Base-by-base conservation (phyloP, 92 coral and sea anemone genomes). In the Ricordea florida region DNA sequence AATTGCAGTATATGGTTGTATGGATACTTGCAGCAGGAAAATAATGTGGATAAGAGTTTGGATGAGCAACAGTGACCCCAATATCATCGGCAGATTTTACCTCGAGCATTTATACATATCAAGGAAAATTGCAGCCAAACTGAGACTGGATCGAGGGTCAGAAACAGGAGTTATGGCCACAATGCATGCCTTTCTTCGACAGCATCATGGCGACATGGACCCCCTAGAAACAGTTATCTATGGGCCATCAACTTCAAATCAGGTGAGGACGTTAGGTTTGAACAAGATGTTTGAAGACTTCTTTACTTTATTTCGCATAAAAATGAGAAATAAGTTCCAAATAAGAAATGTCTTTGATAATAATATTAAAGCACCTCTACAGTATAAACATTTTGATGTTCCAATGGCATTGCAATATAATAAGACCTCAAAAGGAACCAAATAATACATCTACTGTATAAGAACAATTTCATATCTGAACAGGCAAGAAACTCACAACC, bases 231-330 rank as follows among this genome's bases (percentile, higher is more conserved):
- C 78, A 34, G 78, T 70, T 7, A 52, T 70, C 6, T 70, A 70
- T 53, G 78, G 78, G 38, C 78, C 78, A 51, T 70, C 78, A 22
- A 70, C 66, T 21, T 62, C 66, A 30, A 70, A 53, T 36, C 65
- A 70, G 9, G 78, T 70, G 23, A 34, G 72, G 38, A 23, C 47
- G 2, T n/a, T n/a, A n/a, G n/a, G n/a, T n/a, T n/a, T n/a, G n/a
- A n/a, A n/a, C n/a, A n/a, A n/a, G n/a, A n/a, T n/a, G n/a, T n/a
- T n/a, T n/a, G n/a, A n/a, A n/a, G n/a, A n/a, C n/a, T n/a, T n/a
- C n/a, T n/a, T n/a, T n/a, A n/a, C n/a, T n/a, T n/a, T n/a, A n/a
- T n/a, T n/a, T n/a, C n/a, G n/a, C n/a, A n/a, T n/a, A n/a, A n/a
- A n/a, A n/a, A n/a, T n/a, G n/a, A n/a, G n/a, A n/a, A n/a, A n/a